Evolutionary conservation across 1,140 invertebrate genomes (phyloP), one percentile per base, ranked within the genome.

Genomic region (Physella acuta): DNA sequence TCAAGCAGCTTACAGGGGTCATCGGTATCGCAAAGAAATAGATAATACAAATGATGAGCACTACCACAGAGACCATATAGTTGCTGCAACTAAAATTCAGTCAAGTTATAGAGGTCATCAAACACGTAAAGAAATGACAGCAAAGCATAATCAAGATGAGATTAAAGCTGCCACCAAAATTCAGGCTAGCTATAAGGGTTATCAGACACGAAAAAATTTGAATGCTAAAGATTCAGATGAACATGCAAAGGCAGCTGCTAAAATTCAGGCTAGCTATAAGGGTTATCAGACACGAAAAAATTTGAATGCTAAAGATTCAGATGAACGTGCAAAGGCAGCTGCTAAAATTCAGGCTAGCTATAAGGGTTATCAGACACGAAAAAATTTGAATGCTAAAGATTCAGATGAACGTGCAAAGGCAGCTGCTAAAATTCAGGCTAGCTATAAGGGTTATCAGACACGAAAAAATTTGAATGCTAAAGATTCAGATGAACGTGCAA

Each of bases 11-110:
- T 60, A 36, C 34, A 34, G 58, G 33, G 55, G 55, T 31, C 20
- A 56, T 31, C 11, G 30, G 26, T 30, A 26, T 31, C 14, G 55
- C 30, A 56, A 56, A 28, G 11, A 56, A 20, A 5, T 53, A n/a
- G n/a, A n/a, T n/a, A n/a, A 88, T 68, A 75, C n/a, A n/a, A n/a
- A n/a, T n/a, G n/a, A n/a, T n/a, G n/a, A n/a, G n/a, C n/a, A n/a
- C n/a, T n/a, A n/a, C n/a, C n/a, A n/a, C n/a, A n/a, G n/a, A n/a
- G n/a, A n/a, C n/a, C n/a, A n/a, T n/a, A n/a, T n/a, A n/a, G n/a
- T n/a, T n/a, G 90, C 89, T 30, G 91, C 90, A 0, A 89, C 89
- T 1, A 92, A 91, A 82, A 92, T 92, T 70, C 91, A 92, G 67
- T 74, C 77, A 36, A 62, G 65, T 49, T 80, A 72, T 70, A 67